Percentiles rank a stretch among this genome's conserved stretches.
Conservation (phyloP, 2,113 vertebrate species). For the Scomber colias region DNA sequence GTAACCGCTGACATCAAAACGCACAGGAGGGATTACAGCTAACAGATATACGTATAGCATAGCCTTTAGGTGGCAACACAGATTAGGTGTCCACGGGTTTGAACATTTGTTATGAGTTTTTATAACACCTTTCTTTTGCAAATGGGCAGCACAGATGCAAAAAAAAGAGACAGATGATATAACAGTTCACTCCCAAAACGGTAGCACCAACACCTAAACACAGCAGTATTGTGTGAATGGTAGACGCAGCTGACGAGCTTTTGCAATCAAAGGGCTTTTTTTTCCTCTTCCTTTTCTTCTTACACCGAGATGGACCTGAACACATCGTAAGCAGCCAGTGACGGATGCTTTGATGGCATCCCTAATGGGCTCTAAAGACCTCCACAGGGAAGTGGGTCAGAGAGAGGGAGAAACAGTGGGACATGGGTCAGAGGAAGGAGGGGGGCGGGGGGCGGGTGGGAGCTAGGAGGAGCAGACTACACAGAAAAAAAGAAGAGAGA, state of each 20-base stretch:
- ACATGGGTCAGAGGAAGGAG: slow-evolving; percentile 43
- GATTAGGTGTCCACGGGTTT: not conserved
- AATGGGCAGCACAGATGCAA: no score
- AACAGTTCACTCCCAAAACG: not conserved
- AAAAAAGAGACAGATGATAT: no score
- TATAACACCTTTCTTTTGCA: not conserved
- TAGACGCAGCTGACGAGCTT: slow-evolving; percentile 24
- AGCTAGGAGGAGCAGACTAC: slow-evolving; percentile 32
- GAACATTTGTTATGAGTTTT: not conserved
- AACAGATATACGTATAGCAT: not conserved
- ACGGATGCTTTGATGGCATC: slow-evolving; percentile 64
- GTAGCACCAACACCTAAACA: not conserved
- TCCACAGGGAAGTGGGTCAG: slow-evolving; percentile 69
- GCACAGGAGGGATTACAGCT: not conserved
- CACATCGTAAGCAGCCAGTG: slow-evolving; percentile 42
- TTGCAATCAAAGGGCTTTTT: slow-evolving; percentile 7
- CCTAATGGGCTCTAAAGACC: slow-evolving; percentile 61
- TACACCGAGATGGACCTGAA: slow-evolving; percentile 26
- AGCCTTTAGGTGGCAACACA: not conserved
- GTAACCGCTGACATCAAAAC: not conserved
- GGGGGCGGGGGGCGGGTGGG: slow-evolving; percentile 23
- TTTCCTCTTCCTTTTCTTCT: not conserved
- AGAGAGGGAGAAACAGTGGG: slow-evolving; percentile 35
- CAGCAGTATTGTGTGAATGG: not conserved
- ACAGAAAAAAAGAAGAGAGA: not conserved